Percentiles rank a stretch among this genome's conserved stretches.
phyloP scores from a whole-genome alignment of 2,797 vertebrate genomes.

The Austrolebias charrua region DNA sequence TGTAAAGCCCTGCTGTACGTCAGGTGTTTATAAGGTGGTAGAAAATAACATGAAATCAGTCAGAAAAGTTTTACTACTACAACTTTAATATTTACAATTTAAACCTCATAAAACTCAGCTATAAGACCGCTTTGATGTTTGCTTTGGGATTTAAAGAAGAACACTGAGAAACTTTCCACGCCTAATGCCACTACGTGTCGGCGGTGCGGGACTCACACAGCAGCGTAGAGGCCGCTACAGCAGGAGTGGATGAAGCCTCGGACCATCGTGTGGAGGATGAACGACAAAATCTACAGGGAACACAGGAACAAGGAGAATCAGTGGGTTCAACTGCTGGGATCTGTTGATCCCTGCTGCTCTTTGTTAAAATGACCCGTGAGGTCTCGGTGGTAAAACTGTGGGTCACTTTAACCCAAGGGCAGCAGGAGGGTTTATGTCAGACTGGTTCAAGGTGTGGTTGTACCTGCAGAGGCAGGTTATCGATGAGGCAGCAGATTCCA shows the following conservation, averaged over 20 bases:
- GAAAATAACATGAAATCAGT: slow-evolving; percentile 30
- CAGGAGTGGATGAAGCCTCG: slow-evolving; percentile 94
- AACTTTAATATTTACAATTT: not conserved
- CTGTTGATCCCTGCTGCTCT: too few species aligned
- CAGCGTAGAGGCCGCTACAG: slow-evolving; percentile 90
- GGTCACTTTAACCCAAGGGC: too few species aligned
- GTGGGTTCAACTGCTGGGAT: too few species aligned
- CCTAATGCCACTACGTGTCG: not conserved
- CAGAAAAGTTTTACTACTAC: slow-evolving; percentile 24
- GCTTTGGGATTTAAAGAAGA: slow-evolving; percentile 6
- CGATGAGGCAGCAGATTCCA: slow-evolving; percentile 82
- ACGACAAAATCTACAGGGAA: slow-evolving; percentile 81
- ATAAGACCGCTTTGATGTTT: not conserved
- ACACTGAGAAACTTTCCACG: not conserved
- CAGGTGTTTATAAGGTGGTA: slow-evolving; percentile 43
- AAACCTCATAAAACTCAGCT: not conserved
- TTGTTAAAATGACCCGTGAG: too few species aligned
- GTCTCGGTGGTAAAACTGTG: too few species aligned
- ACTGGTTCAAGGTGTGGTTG: too few species aligned
- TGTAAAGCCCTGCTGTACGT: slow-evolving; percentile 35
- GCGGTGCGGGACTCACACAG: slow-evolving; percentile 83
- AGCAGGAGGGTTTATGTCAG: not conserved
- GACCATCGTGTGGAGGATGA: slow-evolving; percentile 90
- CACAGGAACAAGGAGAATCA: not conserved
- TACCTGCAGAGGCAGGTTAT: slow-evolving; percentile 87